Evolutionary conservation across 2,797 vertebrate species (phyloP).

Genomic region (Mycteria americana): DNA sequence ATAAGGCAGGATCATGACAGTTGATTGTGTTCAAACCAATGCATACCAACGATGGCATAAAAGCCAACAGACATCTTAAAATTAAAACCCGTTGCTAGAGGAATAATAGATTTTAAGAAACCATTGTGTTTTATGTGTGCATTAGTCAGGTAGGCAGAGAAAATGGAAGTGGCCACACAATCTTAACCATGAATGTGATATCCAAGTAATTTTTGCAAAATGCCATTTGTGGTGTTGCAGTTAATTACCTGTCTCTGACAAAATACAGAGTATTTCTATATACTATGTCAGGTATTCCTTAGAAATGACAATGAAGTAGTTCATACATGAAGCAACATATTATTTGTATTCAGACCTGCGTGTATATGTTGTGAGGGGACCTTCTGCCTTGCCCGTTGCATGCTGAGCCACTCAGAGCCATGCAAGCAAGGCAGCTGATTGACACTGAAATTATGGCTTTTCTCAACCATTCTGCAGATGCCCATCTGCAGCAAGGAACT

Average conservation of each 20-base stretch:
- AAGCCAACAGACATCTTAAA: not conserved
- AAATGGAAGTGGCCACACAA: not conserved
- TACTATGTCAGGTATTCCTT: not conserved
- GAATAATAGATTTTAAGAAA: not conserved
- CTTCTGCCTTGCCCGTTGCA: not conserved
- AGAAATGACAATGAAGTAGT: not conserved
- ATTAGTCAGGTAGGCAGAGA: not conserved
- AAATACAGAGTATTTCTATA: not conserved
- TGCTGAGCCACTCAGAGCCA: not conserved
- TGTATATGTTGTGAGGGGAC: not conserved
- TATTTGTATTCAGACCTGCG: not conserved
- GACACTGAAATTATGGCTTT: not conserved
- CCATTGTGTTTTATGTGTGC: not conserved
- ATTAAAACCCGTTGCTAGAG: not conserved
- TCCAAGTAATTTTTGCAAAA: not conserved
- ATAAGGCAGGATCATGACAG: not conserved
- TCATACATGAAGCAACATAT: not conserved
- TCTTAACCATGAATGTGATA: not conserved
- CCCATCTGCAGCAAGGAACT: not conserved
- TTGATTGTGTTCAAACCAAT: not conserved
- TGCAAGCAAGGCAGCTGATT: not conserved
- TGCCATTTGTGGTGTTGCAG: not conserved
- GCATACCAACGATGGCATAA: not conserved
- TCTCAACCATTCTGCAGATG: not conserved
- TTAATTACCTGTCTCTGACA: not conserved